Percentiles rank a stretch among this genome's conserved stretches.
Conservation (phyloP, 2,113 vertebrate species). For the Nansenia antarctica region DNA sequence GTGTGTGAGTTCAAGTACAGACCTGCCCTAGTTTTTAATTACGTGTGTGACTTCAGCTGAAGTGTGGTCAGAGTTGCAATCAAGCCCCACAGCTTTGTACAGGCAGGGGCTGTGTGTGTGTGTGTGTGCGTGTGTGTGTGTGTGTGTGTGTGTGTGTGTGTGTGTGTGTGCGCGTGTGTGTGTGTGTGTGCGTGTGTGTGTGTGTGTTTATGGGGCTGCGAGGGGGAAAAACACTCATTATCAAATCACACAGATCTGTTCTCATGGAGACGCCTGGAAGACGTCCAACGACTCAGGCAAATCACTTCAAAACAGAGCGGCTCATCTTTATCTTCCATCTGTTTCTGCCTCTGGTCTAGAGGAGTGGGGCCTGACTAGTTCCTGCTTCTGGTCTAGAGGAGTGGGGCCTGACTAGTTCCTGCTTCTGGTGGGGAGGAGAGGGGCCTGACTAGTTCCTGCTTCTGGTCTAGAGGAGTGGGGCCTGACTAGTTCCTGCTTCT, state of each 20-base stretch:
- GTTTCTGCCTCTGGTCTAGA: constrained; percentile 74
- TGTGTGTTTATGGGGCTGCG: constrained; percentile 66
- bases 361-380: constrained; percentile 69
- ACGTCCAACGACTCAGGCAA: constrained; percentile 66
- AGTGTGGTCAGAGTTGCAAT: constrained; percentile 78
- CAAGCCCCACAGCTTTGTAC: constrained; percentile 68
- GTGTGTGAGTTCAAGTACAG: constrained; percentile 73
- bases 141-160: too few species aligned
- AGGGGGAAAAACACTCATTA: constrained; percentile 57
- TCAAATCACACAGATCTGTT: constrained; percentile 54
- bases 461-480: too few species aligned
- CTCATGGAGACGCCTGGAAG: constrained; percentile 75
- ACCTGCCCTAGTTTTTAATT: constrained; percentile 85
- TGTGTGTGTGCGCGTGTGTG: too few species aligned
- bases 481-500: too few species aligned
- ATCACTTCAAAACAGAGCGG: constrained; percentile 68
- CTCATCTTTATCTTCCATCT: constrained; percentile 74
- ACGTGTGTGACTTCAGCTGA: constrained; percentile 73
- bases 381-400: too few species aligned
- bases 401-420: too few species aligned
- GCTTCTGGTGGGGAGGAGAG: too few species aligned
- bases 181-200: too few species aligned
- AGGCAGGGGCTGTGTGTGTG: too few species aligned
- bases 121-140: too few species aligned
- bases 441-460: too few species aligned